Percentiles rank a stretch among this genome's conserved stretches.
Conservation (phyloP, 1,140 invertebrate genomes). For the Teleopsis dalmanni region DNA sequence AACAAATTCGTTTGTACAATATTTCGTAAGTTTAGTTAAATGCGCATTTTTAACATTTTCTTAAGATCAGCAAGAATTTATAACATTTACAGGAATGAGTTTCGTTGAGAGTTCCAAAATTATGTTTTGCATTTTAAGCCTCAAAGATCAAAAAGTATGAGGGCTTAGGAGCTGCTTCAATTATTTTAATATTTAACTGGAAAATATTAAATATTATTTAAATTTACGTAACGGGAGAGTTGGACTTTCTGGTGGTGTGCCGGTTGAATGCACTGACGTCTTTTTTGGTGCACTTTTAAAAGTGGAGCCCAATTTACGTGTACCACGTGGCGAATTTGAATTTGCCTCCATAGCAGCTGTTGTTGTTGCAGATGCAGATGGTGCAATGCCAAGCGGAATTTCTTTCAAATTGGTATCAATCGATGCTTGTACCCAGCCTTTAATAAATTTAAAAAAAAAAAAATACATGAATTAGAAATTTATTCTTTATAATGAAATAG, state of each 20-base stretch:
- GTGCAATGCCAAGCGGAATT: conserved; percentile 23
- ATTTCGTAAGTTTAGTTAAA: no score
- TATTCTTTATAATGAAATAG: not conserved
- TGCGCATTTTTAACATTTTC: no score
- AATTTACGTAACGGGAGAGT: conserved; percentile 39
- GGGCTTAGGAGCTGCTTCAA: no score
- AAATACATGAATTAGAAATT: not conserved
- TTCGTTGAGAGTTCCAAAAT: no score
- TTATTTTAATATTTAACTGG: conserved; percentile 8
- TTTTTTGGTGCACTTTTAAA: conserved; percentile 46
- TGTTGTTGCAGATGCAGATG: conserved; percentile 33
- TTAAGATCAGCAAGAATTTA: no score
- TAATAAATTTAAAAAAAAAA: conserved; percentile 1
- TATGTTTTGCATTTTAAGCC: no score
- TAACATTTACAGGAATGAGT: no score
- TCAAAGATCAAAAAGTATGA: no score
- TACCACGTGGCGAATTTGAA: conserved; percentile 44
- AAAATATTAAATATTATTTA: conserved; percentile 27
- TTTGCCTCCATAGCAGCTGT: conserved; percentile 33
- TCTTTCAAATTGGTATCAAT: conserved; percentile 29
- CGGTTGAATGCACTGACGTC: conserved; percentile 32
- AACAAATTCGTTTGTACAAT: no score
- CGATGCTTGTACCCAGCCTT: conserved; percentile 40
- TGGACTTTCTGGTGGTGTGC: conserved; percentile 46
- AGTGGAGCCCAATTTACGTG: conserved; percentile 46